Base-by-base conservation (phyloP, 2,888 invertebrate genomes). In the Netelia melanura region DNA sequence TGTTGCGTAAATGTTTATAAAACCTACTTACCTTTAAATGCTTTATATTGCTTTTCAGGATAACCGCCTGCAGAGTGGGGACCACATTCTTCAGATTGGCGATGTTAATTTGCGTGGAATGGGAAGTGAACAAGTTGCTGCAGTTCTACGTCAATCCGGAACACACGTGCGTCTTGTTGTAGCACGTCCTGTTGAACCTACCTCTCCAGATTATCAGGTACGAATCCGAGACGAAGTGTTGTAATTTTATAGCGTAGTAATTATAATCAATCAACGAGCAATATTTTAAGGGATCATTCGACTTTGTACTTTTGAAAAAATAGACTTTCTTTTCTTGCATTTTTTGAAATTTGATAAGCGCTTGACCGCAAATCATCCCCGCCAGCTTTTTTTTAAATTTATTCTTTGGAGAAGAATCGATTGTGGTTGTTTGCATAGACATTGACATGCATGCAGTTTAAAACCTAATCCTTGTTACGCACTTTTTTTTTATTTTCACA, bases 81-180 rank as follows among this genome's bases (percentile, higher is more conserved):
- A 99, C 94, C 99, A 99, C 95, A 97, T 99, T 90, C 95, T 99
- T 90, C 99, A 99, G 95, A 98, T 98, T 90, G 98, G 98, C 67
- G 97, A 98, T 89, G 98, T 99, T 89, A 98, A 98, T 94, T 95
- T 99, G 89, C 97, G 98, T 76, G 99, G 99, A 83, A 98, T 99
- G 96, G 98, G 98, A 86, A 98, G 98, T 76, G 99, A 99, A 94
- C 98, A 98, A 94, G 99, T 99, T 90, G 99, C 99, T 25, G 97
- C 98, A 21, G 99, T 99, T 86, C 94, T 99, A 86, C 96, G 99
- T 38, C 98, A 99, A 94, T 98, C 98, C 30, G 99, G 99, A 44
- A 98, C 98, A 11, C 98, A 98, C 93, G 99, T 99, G 81, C 96
- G 98, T 1, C 96, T 99, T 72, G 98, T 99, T 81, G 99, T 99